Evolutionary conservation across 2,797 vertebrate genomes (phyloP).

Genomic region (Clarias fuscus): DNA sequence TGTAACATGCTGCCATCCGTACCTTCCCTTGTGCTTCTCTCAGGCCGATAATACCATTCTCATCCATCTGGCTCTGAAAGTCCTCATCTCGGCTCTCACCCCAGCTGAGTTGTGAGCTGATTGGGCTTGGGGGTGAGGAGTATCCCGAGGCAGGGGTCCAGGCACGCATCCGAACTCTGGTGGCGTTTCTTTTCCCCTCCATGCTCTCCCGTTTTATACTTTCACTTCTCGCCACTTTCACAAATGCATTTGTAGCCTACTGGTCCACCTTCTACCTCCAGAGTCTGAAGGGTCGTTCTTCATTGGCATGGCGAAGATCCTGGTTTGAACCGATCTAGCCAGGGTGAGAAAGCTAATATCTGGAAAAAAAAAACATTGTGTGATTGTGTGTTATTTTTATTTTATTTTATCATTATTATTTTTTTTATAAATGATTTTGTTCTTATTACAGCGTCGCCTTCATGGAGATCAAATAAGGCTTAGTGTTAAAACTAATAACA

Average conservation of each 20-base stretch:
- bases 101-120: slow-evolving; percentile 52
- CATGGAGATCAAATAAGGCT: neutral
- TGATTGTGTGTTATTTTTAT: neutral
- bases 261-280: neutral
- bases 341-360: neutral
- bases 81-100: slow-evolving; percentile 51
- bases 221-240: slow-evolving; percentile 7
- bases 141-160: slow-evolving; percentile 66
- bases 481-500: neutral
- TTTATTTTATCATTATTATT: neutral
- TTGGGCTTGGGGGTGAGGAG: slow-evolving; percentile 57
- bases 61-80: slow-evolving; percentile 71
- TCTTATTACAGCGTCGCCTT: neutral
- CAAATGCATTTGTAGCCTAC: neutral
- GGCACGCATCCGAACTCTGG: slow-evolving; percentile 54
- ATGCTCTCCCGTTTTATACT: slow-evolving; percentile 49
- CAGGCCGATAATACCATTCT: slow-evolving; percentile 77
- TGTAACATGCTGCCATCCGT: neutral
- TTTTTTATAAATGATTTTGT: neutral
- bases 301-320: neutral
- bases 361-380: neutral
- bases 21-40: slow-evolving; percentile 36
- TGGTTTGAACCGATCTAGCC: neutral
- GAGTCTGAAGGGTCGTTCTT: neutral
- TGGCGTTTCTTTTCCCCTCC: slow-evolving; percentile 58